Evolutionary conservation across 2,888 invertebrate genomes (phyloP).

Genomic region (Tiliacea citrago): DNA sequence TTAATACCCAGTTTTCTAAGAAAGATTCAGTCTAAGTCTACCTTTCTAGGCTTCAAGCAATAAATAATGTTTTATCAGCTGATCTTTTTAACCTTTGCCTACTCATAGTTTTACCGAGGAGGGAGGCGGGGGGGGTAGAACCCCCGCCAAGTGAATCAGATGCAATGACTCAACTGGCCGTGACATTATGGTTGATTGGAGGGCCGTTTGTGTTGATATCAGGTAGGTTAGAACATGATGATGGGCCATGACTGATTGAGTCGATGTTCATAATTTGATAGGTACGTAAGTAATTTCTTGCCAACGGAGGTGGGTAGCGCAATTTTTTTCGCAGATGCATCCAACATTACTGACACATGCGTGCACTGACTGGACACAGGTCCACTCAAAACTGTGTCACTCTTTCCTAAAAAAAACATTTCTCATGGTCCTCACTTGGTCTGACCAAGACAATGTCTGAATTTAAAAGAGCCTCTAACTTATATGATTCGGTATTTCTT

Average conservation of each 20-base stretch:
- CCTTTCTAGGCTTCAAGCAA: neutral
- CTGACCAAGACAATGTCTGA: too few species aligned
- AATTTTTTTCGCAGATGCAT: neutral
- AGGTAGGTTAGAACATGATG: neutral
- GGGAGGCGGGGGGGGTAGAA: neutral
- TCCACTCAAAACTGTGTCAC: too few species aligned
- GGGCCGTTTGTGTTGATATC: slow-evolving; percentile 6
- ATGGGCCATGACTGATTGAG: neutral
- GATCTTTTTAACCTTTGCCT: slow-evolving; percentile 45
- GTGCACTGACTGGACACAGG: too few species aligned
- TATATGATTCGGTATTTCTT: too few species aligned
- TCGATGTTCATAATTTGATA: neutral
- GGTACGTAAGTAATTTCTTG: too few species aligned
- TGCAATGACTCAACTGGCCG: slow-evolving; percentile 51
- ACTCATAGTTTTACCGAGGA: neutral
- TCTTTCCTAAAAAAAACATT: too few species aligned
- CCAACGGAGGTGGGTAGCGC: too few species aligned
- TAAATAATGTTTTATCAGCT: slow-evolving; percentile 41
- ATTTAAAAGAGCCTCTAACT: too few species aligned
- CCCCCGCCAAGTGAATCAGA: slow-evolving; percentile 34
- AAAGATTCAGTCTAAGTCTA: neutral
- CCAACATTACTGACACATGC: neutral
- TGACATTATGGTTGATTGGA: slow-evolving; percentile 46
- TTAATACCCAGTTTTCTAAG: neutral
- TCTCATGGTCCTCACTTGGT: too few species aligned